Evolutionary conservation across 2,113 vertebrate species (phyloP), one percentile per base, ranked within the genome.

Genomic region (Catharus fuscescens): DNA sequence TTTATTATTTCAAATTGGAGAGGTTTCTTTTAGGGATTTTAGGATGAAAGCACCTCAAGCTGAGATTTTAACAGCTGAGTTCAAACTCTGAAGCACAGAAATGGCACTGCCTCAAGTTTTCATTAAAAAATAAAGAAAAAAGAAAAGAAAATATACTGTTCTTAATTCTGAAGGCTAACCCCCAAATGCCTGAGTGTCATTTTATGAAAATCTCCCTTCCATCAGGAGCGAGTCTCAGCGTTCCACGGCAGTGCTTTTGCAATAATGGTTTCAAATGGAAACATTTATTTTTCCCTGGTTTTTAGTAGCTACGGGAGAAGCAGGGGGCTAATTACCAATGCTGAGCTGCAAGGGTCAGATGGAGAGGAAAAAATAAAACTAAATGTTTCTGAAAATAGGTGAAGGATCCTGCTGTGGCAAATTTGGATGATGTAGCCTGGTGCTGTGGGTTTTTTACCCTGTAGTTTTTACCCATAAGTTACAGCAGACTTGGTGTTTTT

Each of bases 211-310:
- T 93, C 90, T 85, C 56, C 86, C 60, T 94, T 92, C 18, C 54
- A 85, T 56, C 90, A 76, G 31, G 57, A 90, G 42, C 13, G 61
- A 91, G 71, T 52, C 92, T 96, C 88, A 94, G 67, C 15, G 83
- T 94, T 96, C 93, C 93, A 67, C 0, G 18, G 66, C 70, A n/a
- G 19, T 96, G 80, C 80, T 67, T 93, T 71, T 91, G 79, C 90
- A 95, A 81, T 96, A 96, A 95, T 76, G 77, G 66, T 83, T 94
- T 96, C 59, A 95, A 95, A 93, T 92, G 87, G 95, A 82, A 94
- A 93, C 85, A 81, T 95, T 95, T 86, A 66, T 94, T 95, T 95
- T 85, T 52, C 62, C 84, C 64, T 42, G 80, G 70, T 83, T 96
- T 92, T 90, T 84, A 96, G 92, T 69, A 93, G 65, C 93, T 94